These are phyloP conservation scores for Nannoperca australis DNA, from an alignment of 2,797 vertebrate species.

Conservation along the genomic window DNA sequence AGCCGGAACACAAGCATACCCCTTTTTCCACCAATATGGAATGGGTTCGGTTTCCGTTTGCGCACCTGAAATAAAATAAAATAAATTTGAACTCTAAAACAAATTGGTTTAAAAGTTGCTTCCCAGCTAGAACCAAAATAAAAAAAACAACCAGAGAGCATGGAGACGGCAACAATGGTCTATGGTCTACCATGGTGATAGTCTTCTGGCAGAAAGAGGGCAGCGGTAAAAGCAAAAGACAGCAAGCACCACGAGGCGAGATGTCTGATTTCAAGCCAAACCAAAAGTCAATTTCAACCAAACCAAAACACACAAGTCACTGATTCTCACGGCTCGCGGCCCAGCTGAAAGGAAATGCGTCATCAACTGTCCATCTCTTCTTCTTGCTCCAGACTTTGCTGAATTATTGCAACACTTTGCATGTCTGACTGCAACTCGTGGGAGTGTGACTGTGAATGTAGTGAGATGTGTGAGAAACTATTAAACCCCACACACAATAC, in stretches of 20 bases:
- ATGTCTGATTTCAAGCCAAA: slow-evolving; percentile 21
- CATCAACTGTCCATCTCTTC: neutral
- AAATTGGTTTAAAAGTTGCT: no score
- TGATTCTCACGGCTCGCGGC: neutral
- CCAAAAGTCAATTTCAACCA: slow-evolving; percentile 20
- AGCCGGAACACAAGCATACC: neutral
- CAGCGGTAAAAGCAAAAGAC: neutral
- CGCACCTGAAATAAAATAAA: no score
- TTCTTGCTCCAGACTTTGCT: slow-evolving; percentile 8
- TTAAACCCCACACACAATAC: slow-evolving; percentile 1
- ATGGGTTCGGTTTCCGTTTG: no score
- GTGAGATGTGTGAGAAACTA: slow-evolving; percentile 29
- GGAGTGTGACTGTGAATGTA: slow-evolving; percentile 1
- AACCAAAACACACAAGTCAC: neutral
- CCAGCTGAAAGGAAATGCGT: slow-evolving; percentile 11
- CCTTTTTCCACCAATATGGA: no score
- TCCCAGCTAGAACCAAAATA: no score
- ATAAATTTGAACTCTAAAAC: no score
- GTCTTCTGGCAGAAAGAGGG: no score
- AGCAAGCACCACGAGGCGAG: neutral
- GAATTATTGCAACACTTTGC: slow-evolving; percentile 19
- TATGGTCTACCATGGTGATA: no score
- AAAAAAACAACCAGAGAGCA: no score
- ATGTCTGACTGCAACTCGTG: neutral
- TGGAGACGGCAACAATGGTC: no score